Evolutionary conservation across 2,113 vertebrate species (phyloP), one percentile per base, ranked within the genome.

Genomic region (Progne subis): DNA sequence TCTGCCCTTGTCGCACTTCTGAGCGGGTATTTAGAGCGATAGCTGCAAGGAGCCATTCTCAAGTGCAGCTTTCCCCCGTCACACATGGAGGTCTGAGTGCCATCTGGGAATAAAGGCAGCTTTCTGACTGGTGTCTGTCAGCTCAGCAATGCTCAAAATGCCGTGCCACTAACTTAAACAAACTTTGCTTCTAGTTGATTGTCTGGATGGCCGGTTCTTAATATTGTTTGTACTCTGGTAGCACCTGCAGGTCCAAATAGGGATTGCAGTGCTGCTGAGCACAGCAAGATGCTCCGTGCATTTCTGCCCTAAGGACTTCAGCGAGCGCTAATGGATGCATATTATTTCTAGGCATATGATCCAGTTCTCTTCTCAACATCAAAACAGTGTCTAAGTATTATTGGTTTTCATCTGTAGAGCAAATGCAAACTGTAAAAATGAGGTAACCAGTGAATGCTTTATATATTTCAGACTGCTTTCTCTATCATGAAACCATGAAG

Each of bases 161-260:
- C 28, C 8, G 13, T 52, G 18, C 49, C 23, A 24, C 71, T 69
- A 70, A 63, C 83, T 72, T 75, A 81, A 70, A 63, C 32, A 81
- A 61, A 80, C 15, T 56, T 87, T 65, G 18, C 49, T 85, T 75
- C 28, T 56, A 61, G 28, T 23, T 14, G 28, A 29, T 71, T 64
- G 19, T 68, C 37, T 56, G 57, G 53, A 12, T 67, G 59, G 57
- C 61, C 65, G 23, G 24, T 71, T 32, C 23, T 80, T 52, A 39
- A 43, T 77, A 77, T 87, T 85, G 37, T 86, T 96, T 94, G 76
- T 88, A 37, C 44, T 75, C 72, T 64, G 56, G 47, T 88, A 96
- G 64, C 90, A 95, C 76, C 90, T 92, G 64, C 63, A 83, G 92
- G 75, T 86, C 44, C 71, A 69, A 80, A 41, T 11, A 59, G 79